Evolutionary conservation across 2,113 vertebrate species (phyloP).

Genomic region (Dasyurus viverrinus): DNA sequence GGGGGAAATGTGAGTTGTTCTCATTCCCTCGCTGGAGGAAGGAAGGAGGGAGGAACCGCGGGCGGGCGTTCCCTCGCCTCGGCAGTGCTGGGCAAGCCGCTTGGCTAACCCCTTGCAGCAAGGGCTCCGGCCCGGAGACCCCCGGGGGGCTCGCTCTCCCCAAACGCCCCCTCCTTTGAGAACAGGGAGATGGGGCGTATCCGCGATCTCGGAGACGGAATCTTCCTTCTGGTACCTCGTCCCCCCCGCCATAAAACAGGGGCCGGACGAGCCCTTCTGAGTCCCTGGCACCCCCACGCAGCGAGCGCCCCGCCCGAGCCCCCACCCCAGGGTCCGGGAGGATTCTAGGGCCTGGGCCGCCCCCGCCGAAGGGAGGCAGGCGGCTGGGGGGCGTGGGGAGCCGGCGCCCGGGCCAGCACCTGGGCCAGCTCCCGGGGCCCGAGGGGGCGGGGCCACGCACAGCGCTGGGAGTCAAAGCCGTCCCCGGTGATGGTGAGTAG

Average conservation of each 20-base stretch:
- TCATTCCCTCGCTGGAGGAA: too few species aligned
- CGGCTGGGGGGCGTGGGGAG: not conserved
- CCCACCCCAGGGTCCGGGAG: not conserved
- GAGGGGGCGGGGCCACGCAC: slow-evolving; percentile 68
- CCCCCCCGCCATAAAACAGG: not conserved
- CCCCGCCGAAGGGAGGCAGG: not conserved
- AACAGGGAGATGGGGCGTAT: not conserved
- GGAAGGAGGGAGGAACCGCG: too few species aligned
- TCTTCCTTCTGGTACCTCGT: not conserved
- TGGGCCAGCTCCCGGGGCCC: not conserved
- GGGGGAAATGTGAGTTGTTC: too few species aligned
- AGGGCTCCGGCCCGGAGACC: not conserved
- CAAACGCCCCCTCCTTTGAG: not conserved
- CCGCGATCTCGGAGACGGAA: not conserved
- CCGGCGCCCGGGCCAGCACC: not conserved
- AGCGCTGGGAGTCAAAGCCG: slow-evolving; percentile 77
- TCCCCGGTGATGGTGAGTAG: slow-evolving; percentile 80
- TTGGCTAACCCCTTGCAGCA: not conserved
- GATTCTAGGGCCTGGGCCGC: not conserved
- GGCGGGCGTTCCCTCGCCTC: not conserved
- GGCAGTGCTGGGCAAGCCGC: too few species aligned
- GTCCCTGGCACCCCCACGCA: not conserved
- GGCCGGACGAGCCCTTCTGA: not conserved
- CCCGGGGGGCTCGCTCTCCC: too few species aligned
- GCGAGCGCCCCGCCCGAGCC: too few species aligned